These are phyloP conservation scores for Tichodroma muraria DNA, from an alignment of 2,113 vertebrate genomes.

Conservation along the genomic window DNA sequence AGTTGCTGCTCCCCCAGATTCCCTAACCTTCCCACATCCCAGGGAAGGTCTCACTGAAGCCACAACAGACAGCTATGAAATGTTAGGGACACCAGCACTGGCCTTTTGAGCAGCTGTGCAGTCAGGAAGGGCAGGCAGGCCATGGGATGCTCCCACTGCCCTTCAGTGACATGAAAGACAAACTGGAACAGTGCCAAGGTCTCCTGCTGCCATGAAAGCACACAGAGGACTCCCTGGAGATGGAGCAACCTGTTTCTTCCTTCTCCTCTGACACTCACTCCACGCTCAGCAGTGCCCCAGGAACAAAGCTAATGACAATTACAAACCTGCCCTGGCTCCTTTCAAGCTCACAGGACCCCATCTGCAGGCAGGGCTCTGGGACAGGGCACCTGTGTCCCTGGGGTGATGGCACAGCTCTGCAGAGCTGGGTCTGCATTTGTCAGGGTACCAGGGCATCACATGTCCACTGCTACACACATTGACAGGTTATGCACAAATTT, in stretches of 20 bases:
- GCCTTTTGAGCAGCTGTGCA: not conserved
- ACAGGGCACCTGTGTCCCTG: not conserved
- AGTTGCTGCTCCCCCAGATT: not conserved
- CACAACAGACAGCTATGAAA: not conserved
- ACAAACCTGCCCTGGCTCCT: not conserved
- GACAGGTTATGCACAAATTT: not conserved
- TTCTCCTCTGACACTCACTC: not conserved
- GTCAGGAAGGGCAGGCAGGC: not conserved
- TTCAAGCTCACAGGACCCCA: not conserved
- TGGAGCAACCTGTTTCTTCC: not conserved
- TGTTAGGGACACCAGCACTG: not conserved
- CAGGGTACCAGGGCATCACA: not conserved
- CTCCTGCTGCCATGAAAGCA: not conserved
- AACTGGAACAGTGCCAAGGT: not conserved
- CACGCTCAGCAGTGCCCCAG: rapidly evolving
- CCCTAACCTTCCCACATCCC: rapidly evolving
- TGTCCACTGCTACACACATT: rapidly evolving
- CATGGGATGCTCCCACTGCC: rapidly evolving
- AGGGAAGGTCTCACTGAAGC: not conserved
- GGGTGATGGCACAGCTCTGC: not conserved
- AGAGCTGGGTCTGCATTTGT: not conserved
- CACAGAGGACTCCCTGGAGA: not conserved
- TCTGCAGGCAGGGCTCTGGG: not conserved
- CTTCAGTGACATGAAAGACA: rapidly evolving
- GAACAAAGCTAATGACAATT: not conserved